Evolutionary conservation across 1,140 invertebrate genomes (phyloP).

Genomic region (Psilanteris sp.): DNA sequence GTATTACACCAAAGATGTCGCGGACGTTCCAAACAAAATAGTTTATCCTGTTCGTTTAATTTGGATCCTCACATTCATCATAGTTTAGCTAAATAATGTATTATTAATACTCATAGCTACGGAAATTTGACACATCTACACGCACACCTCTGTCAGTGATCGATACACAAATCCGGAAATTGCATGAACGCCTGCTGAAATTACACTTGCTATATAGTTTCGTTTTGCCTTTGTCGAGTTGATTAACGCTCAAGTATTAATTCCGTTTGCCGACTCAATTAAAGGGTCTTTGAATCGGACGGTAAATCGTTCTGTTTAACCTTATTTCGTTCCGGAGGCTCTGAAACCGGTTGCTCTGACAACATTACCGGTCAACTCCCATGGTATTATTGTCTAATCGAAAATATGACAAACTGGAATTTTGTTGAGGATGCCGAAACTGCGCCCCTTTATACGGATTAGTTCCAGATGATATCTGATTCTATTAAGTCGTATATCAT

Average conservation of each 20-base stretch:
- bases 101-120: constrained; percentile 16
- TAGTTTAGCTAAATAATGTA: constrained; percentile 26
- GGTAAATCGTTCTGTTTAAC: constrained; percentile 28
- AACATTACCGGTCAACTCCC: constrained; percentile 7
- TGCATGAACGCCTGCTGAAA: constrained; percentile 24
- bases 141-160: constrained; percentile 15
- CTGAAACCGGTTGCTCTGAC: constrained; percentile 5
- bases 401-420: constrained; percentile 28
- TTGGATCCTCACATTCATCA: constrained; percentile 5
- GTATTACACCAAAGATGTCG: no score
- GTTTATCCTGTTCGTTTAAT: no score
- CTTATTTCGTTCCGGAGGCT: constrained; percentile 25
- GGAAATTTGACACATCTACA: constrained; percentile 38
- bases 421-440: neutral
- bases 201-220: constrained; percentile 38
- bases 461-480: constrained; percentile 5
- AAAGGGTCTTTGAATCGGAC: constrained; percentile 25
- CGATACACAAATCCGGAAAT: constrained; percentile 48
- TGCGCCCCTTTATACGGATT: constrained; percentile 2
- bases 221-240: constrained; percentile 36
- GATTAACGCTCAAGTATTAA: constrained; percentile 41
- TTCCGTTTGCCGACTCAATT: constrained; percentile 49
- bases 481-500: constrained; percentile 26
- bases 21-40: no score
- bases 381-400: constrained; percentile 24